Percentiles rank a stretch among this genome's conserved stretches.
These are phyloP conservation scores for Pygmarrhopalites habei DNA, from an alignment of 1,140 invertebrate genomes.

Conservation along the genomic window DNA sequence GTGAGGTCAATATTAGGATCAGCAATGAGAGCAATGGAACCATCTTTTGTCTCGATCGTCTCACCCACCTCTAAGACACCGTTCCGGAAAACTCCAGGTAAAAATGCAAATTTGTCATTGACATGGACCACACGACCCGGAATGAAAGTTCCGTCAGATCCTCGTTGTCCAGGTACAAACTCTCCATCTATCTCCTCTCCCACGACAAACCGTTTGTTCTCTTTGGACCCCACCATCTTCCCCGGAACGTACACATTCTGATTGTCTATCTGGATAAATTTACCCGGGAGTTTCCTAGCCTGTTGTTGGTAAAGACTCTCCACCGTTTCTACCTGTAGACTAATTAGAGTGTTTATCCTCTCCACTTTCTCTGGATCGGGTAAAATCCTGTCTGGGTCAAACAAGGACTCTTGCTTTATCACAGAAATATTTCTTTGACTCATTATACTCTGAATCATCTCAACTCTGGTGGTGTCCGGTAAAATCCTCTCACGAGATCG, in stretches of 20 bases:
- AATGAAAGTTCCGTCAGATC: constrained; percentile 5
- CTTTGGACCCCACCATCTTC: constrained; percentile 1
- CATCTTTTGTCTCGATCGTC: constrained; percentile 15
- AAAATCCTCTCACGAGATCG: constrained; percentile 4
- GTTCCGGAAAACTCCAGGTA: constrained; percentile 9
- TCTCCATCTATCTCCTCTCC: constrained; percentile 10
- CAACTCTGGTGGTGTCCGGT: background rate
- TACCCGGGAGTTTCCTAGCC: constrained; percentile 1
- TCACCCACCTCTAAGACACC: constrained; percentile 8
- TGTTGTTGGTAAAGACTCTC: background rate
- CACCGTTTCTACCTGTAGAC: background rate
- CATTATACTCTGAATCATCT: background rate
- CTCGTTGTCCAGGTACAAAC: constrained; percentile 13
- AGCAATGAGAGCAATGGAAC: background rate
- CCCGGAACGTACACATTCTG: constrained; percentile 6
- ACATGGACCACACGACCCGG: constrained; percentile 5
- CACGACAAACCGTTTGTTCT: constrained; percentile 5
- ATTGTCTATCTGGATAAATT: background rate
- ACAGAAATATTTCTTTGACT: background rate
- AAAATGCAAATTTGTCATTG: constrained; percentile 3
- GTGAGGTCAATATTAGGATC: background rate
- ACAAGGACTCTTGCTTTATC: no score
- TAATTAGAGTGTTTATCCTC: background rate
- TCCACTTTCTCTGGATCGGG: constrained; percentile 9
- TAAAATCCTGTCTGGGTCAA: background rate